Evolutionary conservation across 1,140 invertebrate genomes (phyloP).

Genomic region (Hylaeus volcanicus): DNA sequence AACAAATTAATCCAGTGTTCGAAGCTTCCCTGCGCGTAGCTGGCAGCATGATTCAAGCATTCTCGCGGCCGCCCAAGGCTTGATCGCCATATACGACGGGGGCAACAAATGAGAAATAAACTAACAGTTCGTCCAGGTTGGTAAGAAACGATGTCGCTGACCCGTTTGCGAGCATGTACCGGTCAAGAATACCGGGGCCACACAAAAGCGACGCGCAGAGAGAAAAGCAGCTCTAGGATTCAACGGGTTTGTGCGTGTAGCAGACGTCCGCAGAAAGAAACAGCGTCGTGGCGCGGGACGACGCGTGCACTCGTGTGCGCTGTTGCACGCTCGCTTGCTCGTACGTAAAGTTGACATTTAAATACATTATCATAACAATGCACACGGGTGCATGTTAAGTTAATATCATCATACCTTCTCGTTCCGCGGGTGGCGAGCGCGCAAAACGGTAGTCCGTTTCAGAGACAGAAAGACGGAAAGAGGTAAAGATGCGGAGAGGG

Average conservation of each 20-base stretch:
- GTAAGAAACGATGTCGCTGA: slow-evolving; percentile 25
- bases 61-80: not conserved
- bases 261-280: slow-evolving; percentile 36
- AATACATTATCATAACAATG: slow-evolving; percentile 75
- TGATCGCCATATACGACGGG: not conserved
- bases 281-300: slow-evolving; percentile 23
- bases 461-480: too few relatives aligned
- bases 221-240: slow-evolving; percentile 29
- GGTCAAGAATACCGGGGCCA: slow-evolving; percentile 27
- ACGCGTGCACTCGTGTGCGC: slow-evolving; percentile 55
- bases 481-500: slow-evolving; percentile 1
- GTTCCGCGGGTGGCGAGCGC: slow-evolving; percentile 39
- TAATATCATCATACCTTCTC: slow-evolving; percentile 70
- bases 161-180: slow-evolving; percentile 33
- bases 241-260: slow-evolving; percentile 28
- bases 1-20: not conserved
- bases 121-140: slow-evolving; percentile 11
- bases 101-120: slow-evolving; percentile 46
- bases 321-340: slow-evolving; percentile 11
- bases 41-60: not conserved
- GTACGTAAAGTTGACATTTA: slow-evolving; percentile 62
- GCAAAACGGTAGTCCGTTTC: slow-evolving; percentile 54
- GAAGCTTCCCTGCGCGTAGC: not conserved
- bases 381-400: slow-evolving; percentile 70
- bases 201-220: slow-evolving; percentile 32